phyloP scores from a whole-genome alignment of 1,140 invertebrate genomes.

The Latrodectus geometricus region DNA sequence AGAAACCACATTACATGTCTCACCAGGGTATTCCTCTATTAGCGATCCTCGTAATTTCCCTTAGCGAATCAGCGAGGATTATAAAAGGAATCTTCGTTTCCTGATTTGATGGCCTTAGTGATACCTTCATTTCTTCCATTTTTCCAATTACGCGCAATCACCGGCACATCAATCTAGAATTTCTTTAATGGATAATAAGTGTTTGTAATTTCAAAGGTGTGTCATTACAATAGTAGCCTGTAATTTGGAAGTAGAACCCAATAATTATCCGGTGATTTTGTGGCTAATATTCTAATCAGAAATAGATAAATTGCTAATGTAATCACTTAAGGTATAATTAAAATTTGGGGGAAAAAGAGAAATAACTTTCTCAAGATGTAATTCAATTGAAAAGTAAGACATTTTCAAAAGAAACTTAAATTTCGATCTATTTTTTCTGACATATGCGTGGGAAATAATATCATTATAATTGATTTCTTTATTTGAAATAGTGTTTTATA shows the following conservation, averaged over 20 bases:
- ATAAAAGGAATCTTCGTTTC: background rate
- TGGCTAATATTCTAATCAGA: conserved; percentile 8
- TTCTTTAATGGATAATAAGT: conserved; percentile 36
- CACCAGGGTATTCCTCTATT: background rate
- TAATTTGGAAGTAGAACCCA: conserved; percentile 6
- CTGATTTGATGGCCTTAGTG: background rate
- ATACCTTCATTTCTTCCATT: background rate
- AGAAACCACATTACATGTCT: background rate
- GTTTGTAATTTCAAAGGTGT: conserved; percentile 48
- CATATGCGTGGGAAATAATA: no score
- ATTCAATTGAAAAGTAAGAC: background rate
- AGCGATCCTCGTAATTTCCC: background rate
- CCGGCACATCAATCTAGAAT: background rate
- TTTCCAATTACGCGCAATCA: conserved; percentile 42
- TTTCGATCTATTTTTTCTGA: no score
- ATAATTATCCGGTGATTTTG: conserved; percentile 27
- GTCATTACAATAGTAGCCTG: conserved; percentile 34
- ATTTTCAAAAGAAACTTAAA: background rate
- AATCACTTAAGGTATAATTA: conserved; percentile 15
- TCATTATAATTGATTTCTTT: no score
- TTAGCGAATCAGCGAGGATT: background rate
- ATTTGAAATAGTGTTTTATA: no score
- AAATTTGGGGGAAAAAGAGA: background rate
- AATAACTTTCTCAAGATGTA: background rate
- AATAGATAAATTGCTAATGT: background rate